Base-by-base conservation (phyloP, 2,797 vertebrate genomes). In the Trematomus bernacchii region DNA sequence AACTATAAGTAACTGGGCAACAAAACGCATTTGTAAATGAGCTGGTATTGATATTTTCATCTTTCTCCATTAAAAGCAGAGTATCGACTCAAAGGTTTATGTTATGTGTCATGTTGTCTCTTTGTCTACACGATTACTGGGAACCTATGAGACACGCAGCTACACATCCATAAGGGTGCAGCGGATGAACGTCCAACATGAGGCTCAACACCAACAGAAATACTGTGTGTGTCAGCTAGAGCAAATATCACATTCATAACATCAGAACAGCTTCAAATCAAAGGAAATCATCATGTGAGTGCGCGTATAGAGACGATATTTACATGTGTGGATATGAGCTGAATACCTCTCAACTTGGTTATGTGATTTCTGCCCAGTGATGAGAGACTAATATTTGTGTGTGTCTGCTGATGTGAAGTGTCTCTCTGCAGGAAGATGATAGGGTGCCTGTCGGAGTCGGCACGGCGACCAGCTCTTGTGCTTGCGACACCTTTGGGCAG, bases 1-100 rank as follows among this genome's bases (percentile, higher is more conserved):
- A 92, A 73, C 79, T 92, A 91, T 93, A 87, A 93, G 83, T 92
- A 92, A 90, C 81, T 84, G 77, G 80, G 85, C 86, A 84, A 87
- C 83, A 89, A 79, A 86, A 88, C 84, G 27, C 75, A 68, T 91
- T 91, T 92, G 83, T 90, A 91, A 90, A 91, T 89, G 85, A 93
- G 87, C 73, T 73, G 71, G 61, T 92, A 94, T 93, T 91, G 88
- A 93, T 93, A 80, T 94, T 93, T 92, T 88, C 83, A 92, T 94
- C 89, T 92, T 91, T 93, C 90, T 88, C 86, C 71, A 90, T 93
- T 92, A 92, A 84, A 89, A 80, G 77, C 86, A 75, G 79, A 83
- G 76, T 71, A 85, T 88, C 44, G 85, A 90, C 89, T 85, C 69
- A 61, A 63, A 85, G 83, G 84, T 90, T 93, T 87, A 90, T 88